These are phyloP conservation scores for Tortrix viridana DNA, from an alignment of 2,888 invertebrate genomes.

Conservation along the genomic window DNA sequence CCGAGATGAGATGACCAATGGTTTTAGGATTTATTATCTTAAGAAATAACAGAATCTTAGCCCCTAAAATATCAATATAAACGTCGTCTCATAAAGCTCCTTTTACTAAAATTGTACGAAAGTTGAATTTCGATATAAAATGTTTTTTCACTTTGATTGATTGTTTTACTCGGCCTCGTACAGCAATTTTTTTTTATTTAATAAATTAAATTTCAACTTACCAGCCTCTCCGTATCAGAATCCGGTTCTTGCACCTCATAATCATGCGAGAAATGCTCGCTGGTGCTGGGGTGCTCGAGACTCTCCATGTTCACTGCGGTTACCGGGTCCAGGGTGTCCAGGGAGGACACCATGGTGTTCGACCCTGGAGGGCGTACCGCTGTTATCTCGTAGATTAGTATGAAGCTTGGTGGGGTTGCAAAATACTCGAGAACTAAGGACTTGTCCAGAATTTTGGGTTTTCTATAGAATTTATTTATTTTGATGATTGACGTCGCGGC, in stretches of 20 bases:
- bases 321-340: conserved; percentile 87
- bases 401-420: conserved; percentile 73
- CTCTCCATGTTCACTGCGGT: conserved; percentile 80
- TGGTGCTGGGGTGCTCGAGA: conserved; percentile 74
- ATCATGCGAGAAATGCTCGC: conserved; percentile 75
- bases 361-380: conserved; percentile 86
- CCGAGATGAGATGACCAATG: no score
- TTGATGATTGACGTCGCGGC: not conserved
- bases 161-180: not conserved
- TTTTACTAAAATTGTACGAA: no score
- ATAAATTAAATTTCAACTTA: conserved; percentile 49
- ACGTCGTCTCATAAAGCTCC: no score
- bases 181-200: not conserved
- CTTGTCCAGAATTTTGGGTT: conserved; percentile 11
- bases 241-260: conserved; percentile 80
- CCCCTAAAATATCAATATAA: no score
- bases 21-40: no score
- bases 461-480: not conserved
- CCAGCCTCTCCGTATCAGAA: conserved; percentile 77
- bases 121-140: no score
- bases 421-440: conserved; percentile 38
- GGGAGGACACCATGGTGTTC: conserved; percentile 92
- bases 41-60: no score
- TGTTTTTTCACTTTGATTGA: no score
- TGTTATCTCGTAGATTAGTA: conserved; percentile 82